These are phyloP conservation scores for Cyanoderma ruficeps DNA, from an alignment of 2,113 vertebrate genomes.

Conservation along the genomic window DNA sequence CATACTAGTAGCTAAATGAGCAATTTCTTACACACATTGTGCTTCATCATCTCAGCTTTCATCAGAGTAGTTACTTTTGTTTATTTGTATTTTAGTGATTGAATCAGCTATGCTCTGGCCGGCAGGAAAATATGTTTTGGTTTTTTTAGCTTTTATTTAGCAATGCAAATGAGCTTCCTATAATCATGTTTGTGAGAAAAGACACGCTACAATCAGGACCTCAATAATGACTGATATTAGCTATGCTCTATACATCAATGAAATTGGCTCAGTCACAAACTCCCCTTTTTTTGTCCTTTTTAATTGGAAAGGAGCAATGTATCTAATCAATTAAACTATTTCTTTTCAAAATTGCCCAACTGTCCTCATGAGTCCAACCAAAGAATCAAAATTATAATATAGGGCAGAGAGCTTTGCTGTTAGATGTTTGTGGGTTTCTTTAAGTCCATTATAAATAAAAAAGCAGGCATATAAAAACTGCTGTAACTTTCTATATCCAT, in stretches of 20 bases:
- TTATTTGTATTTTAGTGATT: not conserved
- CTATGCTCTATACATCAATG: not conserved
- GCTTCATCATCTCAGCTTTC: not conserved
- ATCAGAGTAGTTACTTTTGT: not conserved
- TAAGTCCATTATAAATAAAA: not conserved
- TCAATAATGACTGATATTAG: slow-evolving; percentile 1
- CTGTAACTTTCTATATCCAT: not conserved
- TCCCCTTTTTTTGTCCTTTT: not conserved
- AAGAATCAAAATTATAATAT: not conserved
- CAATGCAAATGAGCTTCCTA: slow-evolving; percentile 21
- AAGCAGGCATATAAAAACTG: not conserved
- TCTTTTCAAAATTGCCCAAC: not conserved
- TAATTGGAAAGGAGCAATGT: slow-evolving; percentile 5
- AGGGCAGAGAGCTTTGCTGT: not conserved
- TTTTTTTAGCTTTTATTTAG: slow-evolving; percentile 42
- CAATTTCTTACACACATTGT: not conserved
- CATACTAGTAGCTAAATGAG: not conserved
- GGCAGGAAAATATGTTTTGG: not conserved
- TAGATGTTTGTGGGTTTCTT: not conserved
- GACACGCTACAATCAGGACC: not conserved
- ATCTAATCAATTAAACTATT: not conserved
- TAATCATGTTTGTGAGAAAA: slow-evolving; percentile 43
- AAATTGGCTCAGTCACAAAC: not conserved
- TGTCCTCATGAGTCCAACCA: not conserved
- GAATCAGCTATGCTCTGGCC: slow-evolving; percentile 10